A percentile compares a stretch with the other conserved stretches of the same genome.
phyloP scores from a whole-genome alignment of 2,113 vertebrate genomes.

The Toxotes jaculatrix region DNA sequence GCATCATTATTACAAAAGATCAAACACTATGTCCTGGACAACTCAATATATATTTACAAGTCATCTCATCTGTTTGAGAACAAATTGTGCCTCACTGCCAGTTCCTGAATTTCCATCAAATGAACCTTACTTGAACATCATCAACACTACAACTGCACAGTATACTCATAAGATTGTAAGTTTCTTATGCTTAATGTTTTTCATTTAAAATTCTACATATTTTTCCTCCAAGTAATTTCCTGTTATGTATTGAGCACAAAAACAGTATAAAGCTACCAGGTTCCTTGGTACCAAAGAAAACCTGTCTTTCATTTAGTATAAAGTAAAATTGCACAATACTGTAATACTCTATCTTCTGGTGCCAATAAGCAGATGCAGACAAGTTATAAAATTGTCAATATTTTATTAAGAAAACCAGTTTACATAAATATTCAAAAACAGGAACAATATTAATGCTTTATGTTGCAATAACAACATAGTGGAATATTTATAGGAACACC shows the following conservation, averaged over 20 bases:
- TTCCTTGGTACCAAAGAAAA: too few species aligned
- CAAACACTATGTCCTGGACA: background rate
- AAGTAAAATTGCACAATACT: too few species aligned
- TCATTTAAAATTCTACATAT: too few species aligned
- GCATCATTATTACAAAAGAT: background rate
- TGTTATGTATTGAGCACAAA: background rate
- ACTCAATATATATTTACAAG: background rate
- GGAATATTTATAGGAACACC: background rate
- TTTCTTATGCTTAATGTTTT: too few species aligned
- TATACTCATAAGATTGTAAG: too few species aligned
- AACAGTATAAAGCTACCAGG: background rate
- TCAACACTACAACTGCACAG: background rate
- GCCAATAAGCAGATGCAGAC: background rate
- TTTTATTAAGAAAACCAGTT: slow-evolving; percentile 51
- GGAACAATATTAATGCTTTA: background rate
- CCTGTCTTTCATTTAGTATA: too few species aligned
- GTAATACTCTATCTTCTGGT: background rate
- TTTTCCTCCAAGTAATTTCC: background rate
- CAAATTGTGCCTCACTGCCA: too few species aligned
- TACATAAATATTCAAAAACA: slow-evolving; percentile 42
- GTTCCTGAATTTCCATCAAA: background rate
- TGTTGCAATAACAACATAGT: background rate
- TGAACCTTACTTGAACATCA: background rate
- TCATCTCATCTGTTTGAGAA: too few species aligned
- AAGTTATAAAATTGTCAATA: background rate